phyloP scores from a whole-genome alignment of 2,113 vertebrate genomes.

The Picathartes gymnocephalus region DNA sequence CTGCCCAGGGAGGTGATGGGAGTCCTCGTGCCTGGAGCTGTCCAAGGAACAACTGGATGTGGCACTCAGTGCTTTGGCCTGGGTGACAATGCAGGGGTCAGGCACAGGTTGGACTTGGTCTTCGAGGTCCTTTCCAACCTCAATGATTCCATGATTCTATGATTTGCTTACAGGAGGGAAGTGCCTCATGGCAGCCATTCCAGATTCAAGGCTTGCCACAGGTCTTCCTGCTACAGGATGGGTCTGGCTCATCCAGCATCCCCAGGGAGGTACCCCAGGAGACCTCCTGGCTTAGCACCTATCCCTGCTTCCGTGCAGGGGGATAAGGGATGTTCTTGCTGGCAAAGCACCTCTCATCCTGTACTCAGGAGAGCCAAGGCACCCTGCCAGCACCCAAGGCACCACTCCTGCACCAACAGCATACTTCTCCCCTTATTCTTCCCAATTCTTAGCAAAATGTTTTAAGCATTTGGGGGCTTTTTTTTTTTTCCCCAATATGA shows the following conservation, averaged over 20 bases:
- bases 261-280: neutral
- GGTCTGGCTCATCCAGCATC: neutral
- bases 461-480: neutral
- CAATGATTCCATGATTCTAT: neutral
- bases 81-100: rapidly evolving
- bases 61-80: neutral
- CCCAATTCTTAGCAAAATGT: neutral
- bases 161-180: neutral
- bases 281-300: neutral
- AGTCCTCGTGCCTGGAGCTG: neutral
- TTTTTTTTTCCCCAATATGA: neutral
- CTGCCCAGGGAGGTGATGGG: neutral
- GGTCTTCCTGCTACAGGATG: neutral
- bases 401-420: neutral
- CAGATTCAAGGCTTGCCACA: neutral
- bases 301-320: neutral
- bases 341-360: neutral
- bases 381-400: neutral
- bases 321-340: neutral
- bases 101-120: neutral
- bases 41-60: rapidly evolving
- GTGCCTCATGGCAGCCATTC: neutral
- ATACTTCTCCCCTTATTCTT: neutral
- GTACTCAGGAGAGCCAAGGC: neutral
- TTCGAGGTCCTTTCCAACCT: neutral